Evolutionary conservation across 2,797 vertebrate genomes (phyloP).

Genomic region (Pantherophis alleghaniensis): DNA sequence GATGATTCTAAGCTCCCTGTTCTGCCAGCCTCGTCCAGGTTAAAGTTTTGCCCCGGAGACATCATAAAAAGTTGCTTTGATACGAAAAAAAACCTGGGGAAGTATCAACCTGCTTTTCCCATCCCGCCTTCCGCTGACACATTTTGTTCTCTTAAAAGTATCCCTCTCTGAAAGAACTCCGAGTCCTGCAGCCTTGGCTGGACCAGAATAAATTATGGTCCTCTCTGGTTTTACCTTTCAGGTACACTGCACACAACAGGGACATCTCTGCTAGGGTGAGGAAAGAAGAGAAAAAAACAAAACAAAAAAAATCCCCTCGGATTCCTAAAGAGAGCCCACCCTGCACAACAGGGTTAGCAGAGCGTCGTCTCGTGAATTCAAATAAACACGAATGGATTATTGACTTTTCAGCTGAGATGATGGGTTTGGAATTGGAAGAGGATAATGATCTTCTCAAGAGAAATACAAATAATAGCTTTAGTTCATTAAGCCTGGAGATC

Average conservation of each 20-base stretch:
- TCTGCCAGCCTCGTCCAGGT: not conserved
- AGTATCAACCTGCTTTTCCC: not conserved
- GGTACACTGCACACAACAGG: not conserved
- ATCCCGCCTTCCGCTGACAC: conserved; percentile 4
- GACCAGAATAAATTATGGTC: not conserved
- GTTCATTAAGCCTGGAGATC: not conserved
- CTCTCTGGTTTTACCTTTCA: conserved; percentile 7
- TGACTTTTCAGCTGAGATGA: not conserved
- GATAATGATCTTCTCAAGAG: not conserved
- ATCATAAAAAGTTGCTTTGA: not conserved
- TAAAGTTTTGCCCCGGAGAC: not conserved
- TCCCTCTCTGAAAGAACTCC: not conserved
- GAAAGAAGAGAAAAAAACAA: no score
- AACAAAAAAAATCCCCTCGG: accelerated
- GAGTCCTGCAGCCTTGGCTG: not conserved
- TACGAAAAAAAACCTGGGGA: not conserved
- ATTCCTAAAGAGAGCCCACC: not conserved
- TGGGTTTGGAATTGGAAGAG: not conserved
- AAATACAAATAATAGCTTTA: not conserved
- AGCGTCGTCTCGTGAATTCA: not conserved
- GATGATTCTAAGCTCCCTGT: not conserved
- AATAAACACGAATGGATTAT: not conserved
- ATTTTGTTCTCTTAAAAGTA: not conserved
- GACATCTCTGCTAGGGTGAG: not conserved
- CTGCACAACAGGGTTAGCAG: not conserved